Conservation (phyloP, 2,888 invertebrate genomes). For the Zygothrica quintamaculata region DNA sequence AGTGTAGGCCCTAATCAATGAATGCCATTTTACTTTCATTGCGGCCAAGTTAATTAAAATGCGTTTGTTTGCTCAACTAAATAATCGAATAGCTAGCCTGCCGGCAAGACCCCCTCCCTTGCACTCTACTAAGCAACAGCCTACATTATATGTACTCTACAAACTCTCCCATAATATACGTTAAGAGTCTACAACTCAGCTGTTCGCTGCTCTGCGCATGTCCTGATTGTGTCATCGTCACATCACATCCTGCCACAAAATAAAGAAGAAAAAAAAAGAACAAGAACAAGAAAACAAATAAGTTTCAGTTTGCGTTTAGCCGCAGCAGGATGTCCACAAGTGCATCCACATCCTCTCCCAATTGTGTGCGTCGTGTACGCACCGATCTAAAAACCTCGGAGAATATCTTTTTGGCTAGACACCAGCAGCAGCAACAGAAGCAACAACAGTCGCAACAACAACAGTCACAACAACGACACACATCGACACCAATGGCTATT, state of each 20-base stretch:
- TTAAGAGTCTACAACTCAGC: conserved; percentile 68
- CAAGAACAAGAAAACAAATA: conserved; percentile 2
- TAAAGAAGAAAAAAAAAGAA: conserved; percentile 16
- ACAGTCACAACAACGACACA: too few species aligned
- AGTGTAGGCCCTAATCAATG: conserved; percentile 59
- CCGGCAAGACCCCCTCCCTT: not conserved
- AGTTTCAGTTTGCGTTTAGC: conserved; percentile 29
- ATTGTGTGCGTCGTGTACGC: conserved; percentile 83
- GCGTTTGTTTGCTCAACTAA: conserved; percentile 17
- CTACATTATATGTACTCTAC: too few species aligned
- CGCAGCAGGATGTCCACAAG: conserved; percentile 40
- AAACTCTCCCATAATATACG: too few species aligned
- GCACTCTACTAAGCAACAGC: too few species aligned
- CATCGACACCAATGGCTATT: conserved; percentile 73
- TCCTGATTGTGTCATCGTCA: conserved; percentile 80
- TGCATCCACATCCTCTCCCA: conserved; percentile 65
- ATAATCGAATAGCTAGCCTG: conserved; percentile 34
- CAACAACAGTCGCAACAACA: too few species aligned
- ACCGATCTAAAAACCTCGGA: conserved; percentile 84
- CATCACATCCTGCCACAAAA: conserved; percentile 31
- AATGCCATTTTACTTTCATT: conserved; percentile 62
- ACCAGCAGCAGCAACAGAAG: conserved; percentile 63
- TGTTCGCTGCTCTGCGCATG: conserved; percentile 75
- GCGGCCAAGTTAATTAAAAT: conserved; percentile 55
- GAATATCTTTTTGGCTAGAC: conserved; percentile 79